phyloP scores from a whole-genome alignment of 2,888 invertebrate species.

The Leptodirus hochenwartii region DNA sequence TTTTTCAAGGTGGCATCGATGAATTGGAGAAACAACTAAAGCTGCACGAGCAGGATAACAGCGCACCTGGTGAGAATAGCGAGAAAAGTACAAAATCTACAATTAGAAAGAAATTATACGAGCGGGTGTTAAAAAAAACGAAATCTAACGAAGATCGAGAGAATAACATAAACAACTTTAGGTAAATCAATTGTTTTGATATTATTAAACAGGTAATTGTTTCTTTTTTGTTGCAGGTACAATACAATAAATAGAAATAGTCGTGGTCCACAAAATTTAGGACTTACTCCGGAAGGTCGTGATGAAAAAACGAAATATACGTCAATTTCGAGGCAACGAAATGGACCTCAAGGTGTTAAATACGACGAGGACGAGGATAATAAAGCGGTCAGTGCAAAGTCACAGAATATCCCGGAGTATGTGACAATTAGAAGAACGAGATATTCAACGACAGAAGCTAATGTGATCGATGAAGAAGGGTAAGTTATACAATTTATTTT shows the following conservation, averaged over 20 bases:
- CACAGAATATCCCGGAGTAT: constrained; percentile 36
- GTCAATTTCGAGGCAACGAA: constrained; percentile 23
- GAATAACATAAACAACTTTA: constrained; percentile 4
- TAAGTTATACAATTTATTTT: too few species aligned
- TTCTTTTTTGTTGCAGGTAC: constrained; percentile 10
- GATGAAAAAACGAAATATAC: constrained; percentile 20
- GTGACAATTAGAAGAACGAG: constrained; percentile 45
- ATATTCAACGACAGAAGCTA: constrained; percentile 26
- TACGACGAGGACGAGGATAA: constrained; percentile 12
- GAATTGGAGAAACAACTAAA: constrained; percentile 64
- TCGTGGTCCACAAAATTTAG: constrained; percentile 37
- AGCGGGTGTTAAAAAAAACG: constrained; percentile 40
- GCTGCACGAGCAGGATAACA: constrained; percentile 33
- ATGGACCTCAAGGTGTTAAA: constrained; percentile 13
- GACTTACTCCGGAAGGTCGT: constrained; percentile 18
- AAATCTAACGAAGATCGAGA: constrained; percentile 11
- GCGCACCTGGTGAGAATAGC: too few species aligned
- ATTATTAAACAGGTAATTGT: neutral
- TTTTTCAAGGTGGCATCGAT: constrained; percentile 52
- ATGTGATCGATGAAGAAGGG: constrained; percentile 14
- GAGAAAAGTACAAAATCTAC: constrained; percentile 38
- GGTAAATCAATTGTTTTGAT: neutral
- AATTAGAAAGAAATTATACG: constrained; percentile 58
- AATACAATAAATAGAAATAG: constrained; percentile 36
- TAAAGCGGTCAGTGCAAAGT: constrained; percentile 15